These are phyloP conservation scores for Datnioides undecimradiatus DNA, from an alignment of 2,113 vertebrate species.

Conservation along the genomic window DNA sequence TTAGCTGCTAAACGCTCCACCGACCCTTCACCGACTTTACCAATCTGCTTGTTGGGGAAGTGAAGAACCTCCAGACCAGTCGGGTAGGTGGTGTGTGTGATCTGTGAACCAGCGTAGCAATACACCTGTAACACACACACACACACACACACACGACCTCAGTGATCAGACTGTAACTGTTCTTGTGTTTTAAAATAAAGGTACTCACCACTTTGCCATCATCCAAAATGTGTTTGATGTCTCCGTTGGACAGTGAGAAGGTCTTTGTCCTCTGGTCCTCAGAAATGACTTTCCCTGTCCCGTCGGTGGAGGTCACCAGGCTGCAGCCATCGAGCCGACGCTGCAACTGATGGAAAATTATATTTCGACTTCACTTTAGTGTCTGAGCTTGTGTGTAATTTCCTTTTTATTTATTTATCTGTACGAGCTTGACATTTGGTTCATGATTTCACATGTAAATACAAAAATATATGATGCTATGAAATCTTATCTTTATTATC, in stretches of 20 bases:
- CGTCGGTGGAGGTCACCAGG: slow-evolving; percentile 63
- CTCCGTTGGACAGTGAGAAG: slow-evolving; percentile 80
- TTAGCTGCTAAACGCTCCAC: too few relatives aligned
- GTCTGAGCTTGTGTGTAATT: too few relatives aligned
- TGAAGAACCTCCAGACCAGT: slow-evolving; percentile 74
- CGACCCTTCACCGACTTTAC: too few relatives aligned
- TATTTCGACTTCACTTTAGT: too few relatives aligned
- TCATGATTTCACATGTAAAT: too few relatives aligned
- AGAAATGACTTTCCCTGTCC: slow-evolving; percentile 79
- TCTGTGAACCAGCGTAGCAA: slow-evolving; percentile 80
- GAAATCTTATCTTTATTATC: too few relatives aligned
- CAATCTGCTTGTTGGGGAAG: slow-evolving; percentile 84
- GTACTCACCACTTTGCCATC: slow-evolving; percentile 79
- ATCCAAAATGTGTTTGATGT: slow-evolving; percentile 80
- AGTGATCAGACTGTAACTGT: too few relatives aligned
- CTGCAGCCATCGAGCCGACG: slow-evolving; percentile 55
- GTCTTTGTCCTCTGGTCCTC: slow-evolving; percentile 70
- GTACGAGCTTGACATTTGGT: too few relatives aligned
- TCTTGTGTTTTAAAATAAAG: too few relatives aligned
- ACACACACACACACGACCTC: not conserved
- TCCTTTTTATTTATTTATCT: too few relatives aligned
- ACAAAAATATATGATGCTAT: too few relatives aligned
- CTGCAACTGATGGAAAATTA: too few relatives aligned
- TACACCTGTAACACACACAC: slow-evolving; percentile 79
- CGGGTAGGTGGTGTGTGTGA: slow-evolving; percentile 78